A percentile compares a stretch with the other conserved stretches of the same genome.
Evolutionary conservation across 2,797 vertebrate species (phyloP).

Genomic region (Megaceryle alcyon): DNA sequence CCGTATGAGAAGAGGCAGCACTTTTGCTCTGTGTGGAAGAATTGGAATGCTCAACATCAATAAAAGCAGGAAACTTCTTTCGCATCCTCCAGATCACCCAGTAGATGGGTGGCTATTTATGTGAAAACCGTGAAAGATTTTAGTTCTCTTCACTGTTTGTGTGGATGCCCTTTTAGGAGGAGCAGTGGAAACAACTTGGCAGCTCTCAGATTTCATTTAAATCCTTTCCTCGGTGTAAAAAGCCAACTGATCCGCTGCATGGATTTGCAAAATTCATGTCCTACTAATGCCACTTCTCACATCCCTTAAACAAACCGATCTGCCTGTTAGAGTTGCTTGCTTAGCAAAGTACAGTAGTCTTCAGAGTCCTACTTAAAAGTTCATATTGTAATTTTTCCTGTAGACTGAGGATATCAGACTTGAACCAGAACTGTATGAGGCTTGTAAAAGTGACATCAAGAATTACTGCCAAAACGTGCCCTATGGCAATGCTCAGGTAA

Average conservation of each 20-base stretch:
- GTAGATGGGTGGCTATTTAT: not conserved
- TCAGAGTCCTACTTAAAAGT: not conserved
- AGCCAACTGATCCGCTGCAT: not conserved
- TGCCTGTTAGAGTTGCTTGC: not conserved
- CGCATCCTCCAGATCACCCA: not conserved
- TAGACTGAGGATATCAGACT: conserved; percentile 93
- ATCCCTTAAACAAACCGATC: not conserved
- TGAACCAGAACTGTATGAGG: conserved; percentile 93
- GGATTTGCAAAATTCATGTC: not conserved
- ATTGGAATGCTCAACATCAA: not conserved
- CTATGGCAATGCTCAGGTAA: conserved; percentile 96
- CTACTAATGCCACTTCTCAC: not conserved
- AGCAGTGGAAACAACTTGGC: not conserved
- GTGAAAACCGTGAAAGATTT: not conserved
- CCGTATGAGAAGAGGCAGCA: not conserved
- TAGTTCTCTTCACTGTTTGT: not conserved
- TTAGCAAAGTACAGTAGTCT: not conserved
- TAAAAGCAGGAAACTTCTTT: not conserved
- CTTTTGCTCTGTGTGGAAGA: not conserved
- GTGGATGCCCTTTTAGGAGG: not conserved
- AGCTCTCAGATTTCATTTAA: not conserved
- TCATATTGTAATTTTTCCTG: conserved; percentile 1
- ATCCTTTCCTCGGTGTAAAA: not conserved
- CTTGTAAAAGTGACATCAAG: conserved; percentile 91
- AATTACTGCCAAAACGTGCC: conserved; percentile 88